Conservation (phyloP, 2,888 invertebrate species). For the Pasiphila rectangulata region DNA sequence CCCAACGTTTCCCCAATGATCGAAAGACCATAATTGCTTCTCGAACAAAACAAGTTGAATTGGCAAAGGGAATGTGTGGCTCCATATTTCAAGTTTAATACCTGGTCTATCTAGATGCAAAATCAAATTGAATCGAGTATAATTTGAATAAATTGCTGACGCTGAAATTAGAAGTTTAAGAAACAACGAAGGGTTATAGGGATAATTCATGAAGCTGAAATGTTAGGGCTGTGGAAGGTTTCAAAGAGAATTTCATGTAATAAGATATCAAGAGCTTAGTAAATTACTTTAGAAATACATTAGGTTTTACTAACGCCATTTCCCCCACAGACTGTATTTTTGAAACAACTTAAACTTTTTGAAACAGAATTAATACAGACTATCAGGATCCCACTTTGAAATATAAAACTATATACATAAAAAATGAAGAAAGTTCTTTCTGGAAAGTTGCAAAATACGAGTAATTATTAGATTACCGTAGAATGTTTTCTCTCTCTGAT, state of each 20-base stretch:
- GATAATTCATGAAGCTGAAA: constrained; percentile 3
- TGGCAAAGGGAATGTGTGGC: constrained; percentile 39
- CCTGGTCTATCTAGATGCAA: constrained; percentile 25
- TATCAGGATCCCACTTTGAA: too few relatives aligned
- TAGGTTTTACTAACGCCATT: neutral
- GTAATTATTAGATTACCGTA: too few relatives aligned
- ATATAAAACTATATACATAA: too few relatives aligned
- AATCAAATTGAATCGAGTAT: constrained; percentile 31
- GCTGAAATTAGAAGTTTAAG: constrained; percentile 22
- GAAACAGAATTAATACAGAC: too few relatives aligned
- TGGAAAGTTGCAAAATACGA: too few relatives aligned
- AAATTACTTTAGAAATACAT: neutral
- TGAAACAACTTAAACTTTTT: neutral
- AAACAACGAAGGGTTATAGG: constrained; percentile 6
- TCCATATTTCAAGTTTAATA: constrained; percentile 31
- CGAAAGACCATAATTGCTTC: constrained; percentile 69
- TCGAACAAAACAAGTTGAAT: constrained; percentile 57
- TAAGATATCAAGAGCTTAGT: neutral
- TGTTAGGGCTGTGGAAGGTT: constrained; percentile 1
- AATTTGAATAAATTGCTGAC: constrained; percentile 30
- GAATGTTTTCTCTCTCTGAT: too few relatives aligned
- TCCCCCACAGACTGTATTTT: neutral
- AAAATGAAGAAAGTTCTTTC: too few relatives aligned
- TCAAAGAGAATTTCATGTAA: constrained; percentile 1
- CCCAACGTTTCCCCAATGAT: constrained; percentile 62